These are phyloP conservation scores for Hetaerina titia DNA, from an alignment of 2,888 invertebrate genomes.

Conservation along the genomic window DNA sequence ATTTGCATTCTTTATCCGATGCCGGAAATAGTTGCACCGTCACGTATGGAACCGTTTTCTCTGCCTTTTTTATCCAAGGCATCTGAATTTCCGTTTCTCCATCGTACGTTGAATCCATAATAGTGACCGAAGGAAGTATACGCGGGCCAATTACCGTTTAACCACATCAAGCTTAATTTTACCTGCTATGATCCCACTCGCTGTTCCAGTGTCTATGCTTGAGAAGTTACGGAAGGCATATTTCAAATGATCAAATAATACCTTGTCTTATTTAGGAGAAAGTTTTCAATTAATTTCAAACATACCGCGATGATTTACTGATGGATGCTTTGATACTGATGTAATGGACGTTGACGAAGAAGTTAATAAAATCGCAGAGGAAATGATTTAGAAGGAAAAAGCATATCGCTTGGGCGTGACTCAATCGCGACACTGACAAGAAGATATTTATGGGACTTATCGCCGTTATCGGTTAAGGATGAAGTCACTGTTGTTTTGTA, in stretches of 20 bases:
- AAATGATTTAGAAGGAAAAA: neutral
- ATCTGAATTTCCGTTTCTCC: neutral
- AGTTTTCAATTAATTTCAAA: neutral
- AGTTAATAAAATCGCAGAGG: neutral
- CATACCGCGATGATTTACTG: neutral
- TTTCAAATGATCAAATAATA: neutral
- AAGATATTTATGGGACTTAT: too few relatives aligned
- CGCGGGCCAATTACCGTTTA: neutral
- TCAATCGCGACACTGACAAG: neutral
- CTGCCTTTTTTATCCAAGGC: neutral
- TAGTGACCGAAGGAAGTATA: neutral
- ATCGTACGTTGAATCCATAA: neutral
- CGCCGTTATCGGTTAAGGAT: too few relatives aligned
- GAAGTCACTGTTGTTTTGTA: too few relatives aligned
- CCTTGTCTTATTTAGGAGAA: neutral
- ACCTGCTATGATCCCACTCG: neutral
- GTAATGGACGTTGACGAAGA: neutral
- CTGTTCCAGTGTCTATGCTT: neutral
- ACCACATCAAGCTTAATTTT: neutral
- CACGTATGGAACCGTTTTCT: neutral
- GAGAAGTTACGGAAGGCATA: neutral
- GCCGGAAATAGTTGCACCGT: neutral
- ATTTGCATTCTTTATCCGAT: neutral
- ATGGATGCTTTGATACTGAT: neutral
- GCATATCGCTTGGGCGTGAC: neutral